Conservation (phyloP, 2,797 vertebrate species). For the Simalia tracyae region DNA sequence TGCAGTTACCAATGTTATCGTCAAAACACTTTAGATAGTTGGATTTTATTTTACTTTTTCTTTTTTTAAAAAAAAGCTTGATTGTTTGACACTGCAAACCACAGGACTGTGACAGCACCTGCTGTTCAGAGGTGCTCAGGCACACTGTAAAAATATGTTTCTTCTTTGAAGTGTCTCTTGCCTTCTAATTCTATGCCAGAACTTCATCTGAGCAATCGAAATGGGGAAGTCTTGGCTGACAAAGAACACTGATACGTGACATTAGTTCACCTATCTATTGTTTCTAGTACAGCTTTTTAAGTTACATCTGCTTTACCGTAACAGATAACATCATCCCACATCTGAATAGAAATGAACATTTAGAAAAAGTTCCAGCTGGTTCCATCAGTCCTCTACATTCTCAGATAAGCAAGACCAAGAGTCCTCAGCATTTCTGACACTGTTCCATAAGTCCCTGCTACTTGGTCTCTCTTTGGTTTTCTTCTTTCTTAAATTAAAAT, state of each 20-base stretch:
- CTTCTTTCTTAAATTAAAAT: not conserved
- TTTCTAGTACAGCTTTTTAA: not conserved
- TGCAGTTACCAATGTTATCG: constrained; percentile 29
- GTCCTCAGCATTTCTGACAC: not conserved
- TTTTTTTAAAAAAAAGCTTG: not conserved
- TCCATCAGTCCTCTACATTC: not conserved
- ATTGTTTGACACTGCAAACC: not conserved
- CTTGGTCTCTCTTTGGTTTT: not conserved
- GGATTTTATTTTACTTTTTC: not conserved
- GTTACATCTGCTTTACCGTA: constrained; percentile 10
- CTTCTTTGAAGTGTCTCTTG: constrained; percentile 21
- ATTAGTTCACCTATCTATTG: not conserved
- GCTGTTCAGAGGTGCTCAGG: constrained; percentile 28
- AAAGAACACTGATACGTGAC: not conserved
- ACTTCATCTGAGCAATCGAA: constrained; percentile 21
- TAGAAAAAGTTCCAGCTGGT: too few species aligned
- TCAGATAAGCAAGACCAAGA: not conserved
- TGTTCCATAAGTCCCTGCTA: not conserved
- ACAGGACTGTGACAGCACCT: constrained; percentile 21
- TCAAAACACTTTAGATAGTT: constrained; percentile 14
- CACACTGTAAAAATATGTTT: not conserved
- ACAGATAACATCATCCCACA: not conserved
- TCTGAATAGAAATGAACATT: not conserved
- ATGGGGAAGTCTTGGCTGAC: constrained; percentile 29
- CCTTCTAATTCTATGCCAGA: constrained; percentile 38